Conservation (phyloP, 1,140 invertebrate genomes). For the Trissolcus basalis region DNA sequence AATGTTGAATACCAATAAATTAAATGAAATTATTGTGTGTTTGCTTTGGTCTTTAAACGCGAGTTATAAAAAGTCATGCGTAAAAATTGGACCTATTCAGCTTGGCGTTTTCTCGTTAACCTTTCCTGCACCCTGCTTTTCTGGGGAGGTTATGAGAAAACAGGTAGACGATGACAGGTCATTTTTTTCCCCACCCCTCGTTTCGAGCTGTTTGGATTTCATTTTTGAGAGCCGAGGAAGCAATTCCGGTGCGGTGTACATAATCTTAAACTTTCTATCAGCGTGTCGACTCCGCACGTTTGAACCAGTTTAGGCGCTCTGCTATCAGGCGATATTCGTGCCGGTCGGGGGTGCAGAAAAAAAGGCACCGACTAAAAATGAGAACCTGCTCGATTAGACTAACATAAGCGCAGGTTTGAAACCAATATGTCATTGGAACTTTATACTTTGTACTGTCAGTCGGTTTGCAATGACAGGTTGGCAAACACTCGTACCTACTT, state of each 20-base stretch:
- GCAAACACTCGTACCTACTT: slow-evolving; percentile 40
- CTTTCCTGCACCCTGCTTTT: no score
- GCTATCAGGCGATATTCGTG: slow-evolving; percentile 24
- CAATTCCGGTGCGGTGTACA: slow-evolving; percentile 22
- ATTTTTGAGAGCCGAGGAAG: background rate
- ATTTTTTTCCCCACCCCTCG: background rate
- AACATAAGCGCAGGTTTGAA: slow-evolving; percentile 38
- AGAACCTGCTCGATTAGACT: slow-evolving; percentile 44
- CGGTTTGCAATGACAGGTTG: slow-evolving; percentile 44
- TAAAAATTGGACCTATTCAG: no score
- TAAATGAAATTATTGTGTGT: no score
- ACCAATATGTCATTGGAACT: slow-evolving; percentile 48
- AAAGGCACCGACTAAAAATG: slow-evolving; percentile 6
- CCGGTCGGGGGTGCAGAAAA: slow-evolving; percentile 14
- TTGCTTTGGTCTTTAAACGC: no score
- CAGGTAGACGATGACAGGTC: slow-evolving; percentile 8
- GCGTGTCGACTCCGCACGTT: slow-evolving; percentile 11
- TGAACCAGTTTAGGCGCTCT: slow-evolving; percentile 25
- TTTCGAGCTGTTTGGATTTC: background rate
- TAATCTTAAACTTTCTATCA: slow-evolving; percentile 52
- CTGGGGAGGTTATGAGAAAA: background rate
- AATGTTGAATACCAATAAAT: no score
- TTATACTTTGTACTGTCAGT: slow-evolving; percentile 42
- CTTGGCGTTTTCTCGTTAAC: no score
- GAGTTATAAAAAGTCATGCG: no score